Evolutionary conservation across 2,888 invertebrate species (phyloP), one percentile per base, ranked within the genome.

Genomic region (Frankliniella fusca): DNA sequence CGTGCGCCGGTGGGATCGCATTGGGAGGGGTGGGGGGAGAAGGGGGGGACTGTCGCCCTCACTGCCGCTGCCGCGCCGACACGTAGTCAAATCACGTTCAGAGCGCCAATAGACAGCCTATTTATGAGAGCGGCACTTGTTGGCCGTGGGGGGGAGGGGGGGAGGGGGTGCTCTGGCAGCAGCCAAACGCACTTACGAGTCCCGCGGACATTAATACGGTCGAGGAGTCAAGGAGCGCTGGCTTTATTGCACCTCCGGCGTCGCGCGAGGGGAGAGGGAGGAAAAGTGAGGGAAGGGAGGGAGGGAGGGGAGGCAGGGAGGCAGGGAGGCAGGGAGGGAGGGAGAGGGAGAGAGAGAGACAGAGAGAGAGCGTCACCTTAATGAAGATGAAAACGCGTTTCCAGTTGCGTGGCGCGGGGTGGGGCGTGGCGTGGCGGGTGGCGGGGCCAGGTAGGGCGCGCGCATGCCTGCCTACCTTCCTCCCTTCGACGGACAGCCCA

Each of bases 301-400:
- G 38, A 38, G 38, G 38, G 38, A 38, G 38, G 5, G 38, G 38
- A 38, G 38, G 38, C 3, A 38, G 38, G 5, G 38, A 5, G 38
- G n/a, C n/a, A 38, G 38, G 38, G 38, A 38, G 38, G 5, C 5
- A 38, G 38, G 5, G 38, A 38, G 38, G 38, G 38, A 38, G 38
- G 5, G 38, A 38, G 38, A 38, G 38, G 38, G 38, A 38, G 38
- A 38, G 38, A 5, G 38, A 38, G 38, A 38, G 38, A 38, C 3
- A 38, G 38, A 38, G 38, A 38, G 38, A 38, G 38, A 38, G 20
- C 12, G 70, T 18, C 70, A 8, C 70, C 27, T 23, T 76, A 76
- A 76, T 76, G 70, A 76, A 76, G 70, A 76, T 27, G 70, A 76
- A 76, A 76, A 76, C 70, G 70, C 70, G 70, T 76, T 76, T 76